Conservation (phyloP, 1,140 invertebrate genomes). For the Plectus sambesii region DNA sequence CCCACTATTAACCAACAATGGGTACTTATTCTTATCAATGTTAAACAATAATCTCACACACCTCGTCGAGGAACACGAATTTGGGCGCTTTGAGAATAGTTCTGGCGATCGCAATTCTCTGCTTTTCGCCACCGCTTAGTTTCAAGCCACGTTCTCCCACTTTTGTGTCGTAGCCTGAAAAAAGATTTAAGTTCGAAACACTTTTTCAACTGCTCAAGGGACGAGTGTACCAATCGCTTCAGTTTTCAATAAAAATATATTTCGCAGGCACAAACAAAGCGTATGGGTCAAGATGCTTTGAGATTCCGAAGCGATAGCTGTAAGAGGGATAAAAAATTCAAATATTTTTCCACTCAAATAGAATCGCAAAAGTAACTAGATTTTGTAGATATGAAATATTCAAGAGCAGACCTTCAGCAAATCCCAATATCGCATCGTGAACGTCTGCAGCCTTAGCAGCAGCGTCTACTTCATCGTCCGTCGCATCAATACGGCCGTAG, state of each 20-base stretch:
- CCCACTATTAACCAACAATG: background rate
- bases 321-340: no score
- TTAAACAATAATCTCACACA: slow-evolving; percentile 2
- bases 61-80: slow-evolving; percentile 79
- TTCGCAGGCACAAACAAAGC: no score
- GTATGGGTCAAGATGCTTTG: no score
- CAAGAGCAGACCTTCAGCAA: slow-evolving; percentile 60
- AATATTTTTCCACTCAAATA: no score
- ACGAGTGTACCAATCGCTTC: no score
- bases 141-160: slow-evolving; percentile 51
- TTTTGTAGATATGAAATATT: no score
- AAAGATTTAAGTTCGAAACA: no score
- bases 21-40: no score
- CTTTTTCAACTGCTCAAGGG: no score
- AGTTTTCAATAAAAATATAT: no score
- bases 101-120: slow-evolving; percentile 78
- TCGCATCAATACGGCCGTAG: slow-evolving; percentile 69
- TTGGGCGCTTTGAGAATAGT: slow-evolving; percentile 73
- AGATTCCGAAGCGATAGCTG: no score
- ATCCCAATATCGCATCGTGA: slow-evolving; percentile 74
- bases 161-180: slow-evolving; percentile 47
- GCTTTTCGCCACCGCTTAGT: slow-evolving; percentile 71
- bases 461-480: slow-evolving; percentile 69
- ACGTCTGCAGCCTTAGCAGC: slow-evolving; percentile 84
- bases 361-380: no score